Percentiles rank a stretch among this genome's conserved stretches.
These are phyloP conservation scores for Sternotherus odoratus DNA, from an alignment of 2,797 vertebrate genomes.

Conservation along the genomic window DNA sequence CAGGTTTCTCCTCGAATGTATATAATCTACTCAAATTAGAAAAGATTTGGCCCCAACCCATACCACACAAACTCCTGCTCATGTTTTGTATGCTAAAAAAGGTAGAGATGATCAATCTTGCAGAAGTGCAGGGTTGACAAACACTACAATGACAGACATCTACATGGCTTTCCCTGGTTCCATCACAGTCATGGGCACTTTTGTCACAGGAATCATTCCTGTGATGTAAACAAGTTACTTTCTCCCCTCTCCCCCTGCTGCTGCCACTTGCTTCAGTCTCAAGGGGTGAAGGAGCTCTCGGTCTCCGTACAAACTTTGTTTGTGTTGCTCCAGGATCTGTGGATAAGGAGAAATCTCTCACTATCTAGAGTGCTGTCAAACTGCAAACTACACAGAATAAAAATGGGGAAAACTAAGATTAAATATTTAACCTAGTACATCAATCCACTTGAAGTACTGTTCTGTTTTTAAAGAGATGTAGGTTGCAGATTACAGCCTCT, in stretches of 20 bases:
- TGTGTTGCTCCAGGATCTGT: neutral
- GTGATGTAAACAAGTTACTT: neutral
- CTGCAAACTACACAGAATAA: neutral
- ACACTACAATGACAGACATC: neutral
- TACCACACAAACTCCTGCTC: rapidly evolving
- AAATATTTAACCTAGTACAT: neutral
- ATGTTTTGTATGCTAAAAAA: neutral
- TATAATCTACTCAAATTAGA: neutral
- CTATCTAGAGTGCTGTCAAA: neutral
- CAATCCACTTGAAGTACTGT: rapidly evolving
- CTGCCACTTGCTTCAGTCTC: neutral
- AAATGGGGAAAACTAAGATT: neutral
- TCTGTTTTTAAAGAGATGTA: neutral
- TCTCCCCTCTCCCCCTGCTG: neutral
- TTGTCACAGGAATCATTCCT: neutral
- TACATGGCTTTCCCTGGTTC: rapidly evolving
- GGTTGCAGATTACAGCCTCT: neutral
- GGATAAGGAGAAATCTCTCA: neutral
- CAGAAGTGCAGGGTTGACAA: neutral
- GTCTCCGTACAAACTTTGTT: neutral
- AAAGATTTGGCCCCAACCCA: neutral
- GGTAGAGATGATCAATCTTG: neutral
- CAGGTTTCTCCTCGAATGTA: neutral
- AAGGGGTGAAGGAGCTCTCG: neutral
- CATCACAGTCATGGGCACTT: neutral